These are phyloP conservation scores for Drosophila takahashii DNA, from an alignment of 1,140 invertebrate species.

Conservation along the genomic window DNA sequence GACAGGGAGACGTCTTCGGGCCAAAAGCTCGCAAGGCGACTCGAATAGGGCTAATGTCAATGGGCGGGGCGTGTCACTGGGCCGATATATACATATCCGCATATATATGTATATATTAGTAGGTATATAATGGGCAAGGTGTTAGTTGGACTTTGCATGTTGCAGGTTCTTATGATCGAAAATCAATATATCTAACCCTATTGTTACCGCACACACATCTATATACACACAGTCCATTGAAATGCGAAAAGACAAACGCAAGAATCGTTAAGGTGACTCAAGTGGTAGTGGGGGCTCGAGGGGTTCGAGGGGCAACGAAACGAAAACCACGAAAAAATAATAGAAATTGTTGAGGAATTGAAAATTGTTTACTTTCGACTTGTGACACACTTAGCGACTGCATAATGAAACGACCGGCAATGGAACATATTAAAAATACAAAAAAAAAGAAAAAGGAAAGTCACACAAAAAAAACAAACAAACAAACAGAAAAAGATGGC, in stretches of 20 bases:
- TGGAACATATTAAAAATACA: constrained; percentile 32
- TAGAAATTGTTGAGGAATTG: constrained; percentile 31
- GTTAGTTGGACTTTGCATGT: constrained; percentile 57
- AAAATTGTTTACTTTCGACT: constrained; percentile 43
- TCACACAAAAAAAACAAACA: not conserved
- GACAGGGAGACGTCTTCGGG: constrained; percentile 45
- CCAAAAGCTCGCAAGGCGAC: constrained; percentile 7
- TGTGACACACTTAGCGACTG: constrained; percentile 39
- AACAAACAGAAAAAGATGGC: constrained; percentile 7
- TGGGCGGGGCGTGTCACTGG: constrained; percentile 46
- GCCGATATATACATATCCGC: constrained; percentile 17
- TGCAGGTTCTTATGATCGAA: constrained; percentile 80
- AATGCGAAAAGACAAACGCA: constrained; percentile 45
- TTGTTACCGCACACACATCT: constrained; percentile 30
- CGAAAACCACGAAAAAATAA: constrained; percentile 19
- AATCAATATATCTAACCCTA: constrained; percentile 74
- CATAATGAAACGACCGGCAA: constrained; percentile 24
- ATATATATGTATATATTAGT: constrained; percentile 5
- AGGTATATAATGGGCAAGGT: constrained; percentile 6
- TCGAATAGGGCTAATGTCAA: constrained; percentile 29
- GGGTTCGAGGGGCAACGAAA: not conserved
- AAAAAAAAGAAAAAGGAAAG: not conserved
- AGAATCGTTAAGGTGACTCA: constrained; percentile 46
- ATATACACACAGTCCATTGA: constrained; percentile 9
- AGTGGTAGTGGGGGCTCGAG: constrained; percentile 5